Evolutionary conservation across 2,113 vertebrate species (phyloP), one percentile per base, ranked within the genome.

Genomic region (Odocoileus virginianus): DNA sequence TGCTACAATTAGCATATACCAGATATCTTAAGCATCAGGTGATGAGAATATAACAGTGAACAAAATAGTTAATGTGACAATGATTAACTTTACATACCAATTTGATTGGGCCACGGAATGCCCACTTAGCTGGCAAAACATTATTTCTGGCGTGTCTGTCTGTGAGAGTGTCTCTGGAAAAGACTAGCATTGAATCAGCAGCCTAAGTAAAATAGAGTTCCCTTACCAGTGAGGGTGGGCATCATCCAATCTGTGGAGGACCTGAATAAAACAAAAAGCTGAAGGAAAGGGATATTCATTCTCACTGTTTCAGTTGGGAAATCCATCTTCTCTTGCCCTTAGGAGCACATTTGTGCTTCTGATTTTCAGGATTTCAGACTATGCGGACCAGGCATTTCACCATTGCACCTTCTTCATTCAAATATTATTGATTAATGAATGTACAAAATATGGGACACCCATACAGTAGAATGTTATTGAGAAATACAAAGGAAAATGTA

Each of bases 381-480:
- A 40, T 1, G 0, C 0, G 13, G 36, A 57, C 36, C 25, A 30
- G n/a, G 61, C 30, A 6, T 76, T 55, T 43, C 27, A 57, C 11
- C 16, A 13, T 13, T 12, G 17, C 16, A 21, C 30, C 9, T 25
- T 52, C 30, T 30, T n/a, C 78, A 33, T 52, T 81, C 47, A 82
- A 54, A 36, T 83, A 12, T 25, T 36, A 9, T 25, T 83, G 81
- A 83, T 55, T 25, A 15, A 83, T 83, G 33, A 83, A 36, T 25
- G n/a, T 55, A 9, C 50, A 55, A 55, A 55, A 36, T 55, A 55
- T 55, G 5, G 11, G 50, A 23, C 6, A 36, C 7, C 6, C 52
- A 36, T 55, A 36, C 19, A 54, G 21, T 25, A 83, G 50, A 27
- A 55, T 2, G 2, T 23, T 82, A 54, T 8, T 54, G 79, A 82